Evolutionary conservation across 2,113 vertebrate genomes (phyloP), one percentile per base, ranked within the genome.

Genomic region (Boleophthalmus pectinirostris): DNA sequence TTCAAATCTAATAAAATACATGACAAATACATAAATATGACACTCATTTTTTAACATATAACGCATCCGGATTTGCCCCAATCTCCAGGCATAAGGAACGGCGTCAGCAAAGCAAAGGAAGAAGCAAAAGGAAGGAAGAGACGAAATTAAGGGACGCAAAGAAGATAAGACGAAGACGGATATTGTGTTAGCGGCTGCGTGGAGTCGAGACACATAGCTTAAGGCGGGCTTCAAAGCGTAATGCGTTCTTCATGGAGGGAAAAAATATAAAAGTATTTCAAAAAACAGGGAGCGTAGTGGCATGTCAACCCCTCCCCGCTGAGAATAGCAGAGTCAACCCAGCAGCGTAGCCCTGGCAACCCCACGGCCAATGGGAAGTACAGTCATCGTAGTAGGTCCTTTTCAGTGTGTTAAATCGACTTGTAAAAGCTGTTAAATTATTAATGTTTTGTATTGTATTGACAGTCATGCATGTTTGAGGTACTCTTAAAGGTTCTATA

Each of bases 261-360:
- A 33, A 33, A 61, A 60, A 11, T 11, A 58, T 43, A 18, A 33
- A 61, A 61, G 25, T 18, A 61, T 18, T 18, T 18, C 14, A 13
- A 53, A 11, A 69, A 67, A 73, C 18, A 65, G 51, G 38, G 47
- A 51, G 47, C 72, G 75, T 66, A 68, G 38, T 72, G 68, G 74
- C 81, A 70, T 78, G 80, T 83, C 82, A 75, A 69, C 69, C 46
- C 0, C 47, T 1, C 69, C 69, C 81, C 20, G 12, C 5, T 49
- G 47, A 21, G 53, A 54, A 80, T 77, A 82, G 85, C 86, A 86
- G 77, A 77, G 75, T 71, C 75, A 74, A 83, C 70, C 54, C 67
- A 4, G 75, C 68, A 65, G 58, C 0, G 83, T 89, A 91, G 90
- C 91, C 91, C 78, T 85, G 86, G 86, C 81, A 90, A 92, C 88